Evolutionary conservation across 2,888 invertebrate genomes (phyloP).

Genomic region (Drosophila paramelanica): DNA sequence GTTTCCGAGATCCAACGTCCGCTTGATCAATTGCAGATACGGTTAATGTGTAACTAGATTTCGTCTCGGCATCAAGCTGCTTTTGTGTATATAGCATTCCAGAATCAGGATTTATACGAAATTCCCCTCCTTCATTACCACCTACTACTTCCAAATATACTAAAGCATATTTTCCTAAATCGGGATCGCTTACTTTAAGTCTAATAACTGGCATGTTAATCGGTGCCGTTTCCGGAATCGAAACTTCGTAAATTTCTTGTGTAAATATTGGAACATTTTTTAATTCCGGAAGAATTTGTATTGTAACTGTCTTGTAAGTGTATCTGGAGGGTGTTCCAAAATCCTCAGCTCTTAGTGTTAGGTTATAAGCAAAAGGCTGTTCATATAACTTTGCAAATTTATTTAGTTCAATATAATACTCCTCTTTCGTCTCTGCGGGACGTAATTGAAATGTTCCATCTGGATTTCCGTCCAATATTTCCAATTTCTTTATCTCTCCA

Average conservation of each 20-base stretch:
- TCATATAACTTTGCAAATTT: constrained; percentile 85
- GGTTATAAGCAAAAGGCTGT: constrained; percentile 91
- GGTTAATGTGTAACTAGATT: constrained; percentile 93
- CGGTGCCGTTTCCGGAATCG: constrained; percentile 95
- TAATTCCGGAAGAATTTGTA: constrained; percentile 92
- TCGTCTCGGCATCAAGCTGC: constrained; percentile 92
- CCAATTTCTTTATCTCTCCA: constrained; percentile 92
- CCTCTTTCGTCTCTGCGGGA: constrained; percentile 87
- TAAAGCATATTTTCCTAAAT: constrained; percentile 92
- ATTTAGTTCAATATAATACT: constrained; percentile 91
- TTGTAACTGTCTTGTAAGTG: constrained; percentile 92
- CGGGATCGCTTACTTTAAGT: constrained; percentile 94
- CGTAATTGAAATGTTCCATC: constrained; percentile 94
- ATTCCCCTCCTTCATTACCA: constrained; percentile 95
- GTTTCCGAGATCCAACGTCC: constrained; percentile 92
- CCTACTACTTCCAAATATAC: constrained; percentile 95
- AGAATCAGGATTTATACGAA: constrained; percentile 93
- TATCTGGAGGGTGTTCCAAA: constrained; percentile 91
- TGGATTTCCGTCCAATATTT: constrained; percentile 95
- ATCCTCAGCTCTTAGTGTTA: constrained; percentile 94
- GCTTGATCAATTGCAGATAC: constrained; percentile 96
- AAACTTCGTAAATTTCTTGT: constrained; percentile 93
- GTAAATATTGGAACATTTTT: constrained; percentile 95
- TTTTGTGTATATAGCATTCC: constrained; percentile 95
- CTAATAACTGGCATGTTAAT: constrained; percentile 94